A percentile compares a stretch with the other conserved stretches of the same genome.
These are phyloP conservation scores for Nebria salina DNA, from an alignment of 2,888 invertebrate species.

Conservation along the genomic window DNA sequence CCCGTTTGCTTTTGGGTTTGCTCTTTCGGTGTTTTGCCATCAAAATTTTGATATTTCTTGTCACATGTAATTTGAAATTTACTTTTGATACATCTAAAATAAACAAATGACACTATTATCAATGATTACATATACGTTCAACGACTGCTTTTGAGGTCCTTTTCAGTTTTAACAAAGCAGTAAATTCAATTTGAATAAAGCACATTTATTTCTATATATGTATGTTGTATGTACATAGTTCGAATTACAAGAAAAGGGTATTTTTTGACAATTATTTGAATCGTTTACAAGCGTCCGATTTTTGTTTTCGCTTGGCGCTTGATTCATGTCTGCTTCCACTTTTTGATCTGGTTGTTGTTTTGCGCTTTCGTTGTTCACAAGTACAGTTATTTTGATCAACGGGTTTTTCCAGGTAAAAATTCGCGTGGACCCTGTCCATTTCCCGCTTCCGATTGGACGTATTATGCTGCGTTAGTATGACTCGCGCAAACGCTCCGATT, in stretches of 20 bases:
- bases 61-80: background rate
- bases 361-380: background rate
- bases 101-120: background rate
- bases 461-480: slow-evolving; percentile 37
- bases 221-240: background rate
- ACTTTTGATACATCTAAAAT: background rate
- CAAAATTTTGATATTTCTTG: background rate
- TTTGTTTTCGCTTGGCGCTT: background rate
- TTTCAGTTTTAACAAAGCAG: too few species aligned
- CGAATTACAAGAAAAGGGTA: background rate
- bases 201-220: background rate
- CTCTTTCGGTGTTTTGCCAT: background rate
- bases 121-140: too few species aligned
- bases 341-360: background rate
- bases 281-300: background rate
- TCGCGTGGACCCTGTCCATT: slow-evolving; percentile 30
- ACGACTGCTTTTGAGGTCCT: too few species aligned
- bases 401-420: background rate
- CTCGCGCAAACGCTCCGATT: slow-evolving; percentile 46
- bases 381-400: background rate
- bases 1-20: background rate
- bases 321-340: background rate
- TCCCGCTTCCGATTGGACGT: slow-evolving; percentile 28
- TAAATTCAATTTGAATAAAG: background rate
- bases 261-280: background rate